Percentiles rank a stretch among this genome's conserved stretches.
Evolutionary conservation across 2,888 invertebrate genomes (phyloP).

Genomic region (Bombylius major): DNA sequence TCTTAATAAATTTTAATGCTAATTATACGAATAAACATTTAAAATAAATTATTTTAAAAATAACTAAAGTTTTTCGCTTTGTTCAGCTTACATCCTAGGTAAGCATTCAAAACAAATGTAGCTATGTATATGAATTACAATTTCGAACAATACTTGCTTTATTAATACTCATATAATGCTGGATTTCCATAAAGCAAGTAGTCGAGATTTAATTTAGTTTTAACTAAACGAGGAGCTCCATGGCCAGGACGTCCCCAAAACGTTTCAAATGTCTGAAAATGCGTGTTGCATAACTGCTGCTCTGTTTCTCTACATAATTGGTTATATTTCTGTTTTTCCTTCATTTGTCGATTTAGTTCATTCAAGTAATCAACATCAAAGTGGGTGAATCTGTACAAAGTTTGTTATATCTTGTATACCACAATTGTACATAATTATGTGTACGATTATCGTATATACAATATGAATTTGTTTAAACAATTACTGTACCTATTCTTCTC

Average conservation of each 20-base stretch:
- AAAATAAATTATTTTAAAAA: too few species aligned
- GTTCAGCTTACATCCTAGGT: too few species aligned
- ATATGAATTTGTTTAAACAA: slow-evolving; percentile 36
- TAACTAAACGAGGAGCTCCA: slow-evolving; percentile 30
- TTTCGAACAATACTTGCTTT: too few species aligned
- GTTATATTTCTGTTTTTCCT: slow-evolving; percentile 36
- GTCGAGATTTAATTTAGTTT: slow-evolving; percentile 35
- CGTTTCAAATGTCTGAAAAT: slow-evolving; percentile 63
- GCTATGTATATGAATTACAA: too few species aligned
- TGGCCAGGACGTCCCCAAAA: slow-evolving; percentile 72
- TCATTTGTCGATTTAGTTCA: slow-evolving; percentile 42
- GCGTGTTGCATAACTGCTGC: slow-evolving; percentile 50
- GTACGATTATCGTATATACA: slow-evolving; percentile 30
- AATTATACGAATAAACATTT: too few species aligned
- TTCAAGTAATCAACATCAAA: slow-evolving; percentile 38
- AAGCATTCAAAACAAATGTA: too few species aligned
- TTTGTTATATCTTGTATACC: background rate
- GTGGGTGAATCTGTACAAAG: slow-evolving; percentile 24
- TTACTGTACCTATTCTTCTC: slow-evolving; percentile 36
- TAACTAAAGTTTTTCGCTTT: too few species aligned
- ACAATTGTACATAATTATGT: background rate
- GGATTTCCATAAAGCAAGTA: slow-evolving; percentile 35
- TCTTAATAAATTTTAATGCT: too few species aligned
- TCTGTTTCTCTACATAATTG: slow-evolving; percentile 37
- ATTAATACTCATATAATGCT: slow-evolving; percentile 6